Evolutionary conservation across 2,888 invertebrate species (phyloP).

Genomic region (Folsomia manolachei): DNA sequence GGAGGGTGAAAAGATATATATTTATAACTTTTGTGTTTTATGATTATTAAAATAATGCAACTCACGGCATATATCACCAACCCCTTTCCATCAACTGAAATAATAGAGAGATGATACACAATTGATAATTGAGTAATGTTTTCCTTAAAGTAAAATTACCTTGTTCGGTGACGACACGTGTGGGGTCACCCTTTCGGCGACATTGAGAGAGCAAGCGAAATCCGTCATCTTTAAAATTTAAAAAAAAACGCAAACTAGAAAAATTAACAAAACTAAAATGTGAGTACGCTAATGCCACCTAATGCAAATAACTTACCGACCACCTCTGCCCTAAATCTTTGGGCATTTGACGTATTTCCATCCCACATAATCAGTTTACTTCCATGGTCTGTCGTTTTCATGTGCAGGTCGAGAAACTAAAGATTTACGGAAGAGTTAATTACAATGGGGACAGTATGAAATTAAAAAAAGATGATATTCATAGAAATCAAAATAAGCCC

Average conservation of each 20-base stretch:
- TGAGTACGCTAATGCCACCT: neutral
- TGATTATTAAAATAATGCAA: no score
- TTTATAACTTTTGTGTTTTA: no score
- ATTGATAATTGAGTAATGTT: neutral
- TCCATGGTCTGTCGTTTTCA: neutral
- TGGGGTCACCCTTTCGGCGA: neutral
- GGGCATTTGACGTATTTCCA: neutral
- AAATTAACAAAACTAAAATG: no score
- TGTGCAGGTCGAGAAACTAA: neutral
- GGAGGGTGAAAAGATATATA: neutral
- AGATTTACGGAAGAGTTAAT: no score
- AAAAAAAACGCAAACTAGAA: no score
- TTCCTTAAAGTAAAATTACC: neutral
- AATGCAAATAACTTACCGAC: neutral
- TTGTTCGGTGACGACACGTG: neutral
- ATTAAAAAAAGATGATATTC: no score
- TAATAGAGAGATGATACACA: neutral
- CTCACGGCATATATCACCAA: neutral
- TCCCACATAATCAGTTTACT: neutral
- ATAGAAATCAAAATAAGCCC: no score
- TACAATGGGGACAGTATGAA: no score
- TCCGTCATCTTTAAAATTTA: neutral
- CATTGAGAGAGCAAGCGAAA: neutral
- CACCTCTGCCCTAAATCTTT: neutral
- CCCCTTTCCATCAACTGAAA: neutral